These are phyloP conservation scores for Melanostigma gelatinosum DNA, from an alignment of 2,113 vertebrate genomes.

Conservation along the genomic window DNA sequence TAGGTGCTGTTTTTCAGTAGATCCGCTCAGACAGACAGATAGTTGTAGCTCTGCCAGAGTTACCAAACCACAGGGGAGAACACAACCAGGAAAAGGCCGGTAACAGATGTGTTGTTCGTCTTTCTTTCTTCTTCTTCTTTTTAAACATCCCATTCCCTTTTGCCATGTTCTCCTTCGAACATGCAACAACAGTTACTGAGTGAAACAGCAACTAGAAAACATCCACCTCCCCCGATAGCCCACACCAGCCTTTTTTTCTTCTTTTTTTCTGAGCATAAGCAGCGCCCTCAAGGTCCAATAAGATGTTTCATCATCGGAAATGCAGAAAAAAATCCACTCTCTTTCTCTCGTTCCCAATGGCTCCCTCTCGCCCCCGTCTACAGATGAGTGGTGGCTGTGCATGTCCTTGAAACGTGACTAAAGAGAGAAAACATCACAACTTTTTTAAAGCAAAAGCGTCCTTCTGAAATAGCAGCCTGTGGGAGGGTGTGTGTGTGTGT, in stretches of 20 bases:
- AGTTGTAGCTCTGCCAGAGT: not conserved
- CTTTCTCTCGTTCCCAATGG: not conserved
- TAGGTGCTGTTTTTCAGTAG: not conserved
- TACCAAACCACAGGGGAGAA: conserved; percentile 13
- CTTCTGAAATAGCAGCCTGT: conserved; percentile 61
- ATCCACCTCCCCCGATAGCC: conserved; percentile 1
- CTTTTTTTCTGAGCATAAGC: conserved; percentile 20
- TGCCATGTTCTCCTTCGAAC: conserved; percentile 28
- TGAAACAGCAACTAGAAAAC: conserved; percentile 37
- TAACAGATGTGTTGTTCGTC: not conserved
- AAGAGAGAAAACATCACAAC: conserved; percentile 63
- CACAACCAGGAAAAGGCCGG: conserved; percentile 12
- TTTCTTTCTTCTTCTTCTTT: not conserved
- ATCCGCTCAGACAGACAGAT: conserved; percentile 5
- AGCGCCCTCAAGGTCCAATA: conserved; percentile 54
- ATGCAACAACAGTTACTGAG: conserved; percentile 28
- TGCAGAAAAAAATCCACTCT: not conserved
- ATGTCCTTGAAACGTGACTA: conserved; percentile 76
- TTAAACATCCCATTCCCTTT: conserved; percentile 22
- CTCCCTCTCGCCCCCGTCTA: conserved; percentile 38
- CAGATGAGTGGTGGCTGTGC: conserved; percentile 60
- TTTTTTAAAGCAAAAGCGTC: conserved; percentile 64
- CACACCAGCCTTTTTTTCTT: not conserved
- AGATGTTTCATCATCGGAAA: conserved; percentile 59
- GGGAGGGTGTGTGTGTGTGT: conserved; percentile 18